Percentiles rank a stretch among this genome's conserved stretches.
Conservation (phyloP, 2,888 invertebrate genomes). For the Dione juno region DNA sequence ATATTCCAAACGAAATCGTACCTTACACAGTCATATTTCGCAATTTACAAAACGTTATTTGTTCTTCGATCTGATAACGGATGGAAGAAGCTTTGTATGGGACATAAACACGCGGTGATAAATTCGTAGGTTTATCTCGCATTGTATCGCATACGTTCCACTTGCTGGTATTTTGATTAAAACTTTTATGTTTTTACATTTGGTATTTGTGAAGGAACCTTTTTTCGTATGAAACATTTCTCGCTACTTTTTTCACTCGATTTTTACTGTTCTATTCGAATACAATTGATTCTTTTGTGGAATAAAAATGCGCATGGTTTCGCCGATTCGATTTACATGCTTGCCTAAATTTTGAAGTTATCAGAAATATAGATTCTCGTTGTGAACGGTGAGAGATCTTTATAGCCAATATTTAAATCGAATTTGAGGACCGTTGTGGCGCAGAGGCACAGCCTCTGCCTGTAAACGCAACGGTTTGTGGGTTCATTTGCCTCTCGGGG, state of each 20-base stretch:
- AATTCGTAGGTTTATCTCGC: conserved; percentile 42
- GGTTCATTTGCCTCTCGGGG: too few species aligned
- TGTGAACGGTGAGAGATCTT: background rate
- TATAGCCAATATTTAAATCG: too few species aligned
- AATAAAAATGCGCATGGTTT: background rate
- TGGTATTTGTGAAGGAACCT: background rate
- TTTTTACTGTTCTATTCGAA: conserved; percentile 6
- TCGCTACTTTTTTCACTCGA: conserved; percentile 15
- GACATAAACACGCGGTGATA: conserved; percentile 45
- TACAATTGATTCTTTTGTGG: conserved; percentile 14
- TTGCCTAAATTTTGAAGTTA: background rate
- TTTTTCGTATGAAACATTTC: conserved; percentile 22
- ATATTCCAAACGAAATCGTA: background rate
- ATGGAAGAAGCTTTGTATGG: conserved; percentile 46
- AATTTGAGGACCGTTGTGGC: too few species aligned
- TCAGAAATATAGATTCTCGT: background rate
- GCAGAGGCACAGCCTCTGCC: too few species aligned
- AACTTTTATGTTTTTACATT: conserved; percentile 5
- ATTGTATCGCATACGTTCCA: conserved; percentile 31
- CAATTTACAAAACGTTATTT: conserved; percentile 40
- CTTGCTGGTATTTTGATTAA: conserved; percentile 26
- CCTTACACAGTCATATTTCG: conserved; percentile 44
- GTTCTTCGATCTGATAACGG: conserved; percentile 46
- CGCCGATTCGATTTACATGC: background rate
- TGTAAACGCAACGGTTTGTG: too few species aligned